Evolutionary conservation across 2,888 invertebrate species (phyloP).

Genomic region (Nezara viridula): DNA sequence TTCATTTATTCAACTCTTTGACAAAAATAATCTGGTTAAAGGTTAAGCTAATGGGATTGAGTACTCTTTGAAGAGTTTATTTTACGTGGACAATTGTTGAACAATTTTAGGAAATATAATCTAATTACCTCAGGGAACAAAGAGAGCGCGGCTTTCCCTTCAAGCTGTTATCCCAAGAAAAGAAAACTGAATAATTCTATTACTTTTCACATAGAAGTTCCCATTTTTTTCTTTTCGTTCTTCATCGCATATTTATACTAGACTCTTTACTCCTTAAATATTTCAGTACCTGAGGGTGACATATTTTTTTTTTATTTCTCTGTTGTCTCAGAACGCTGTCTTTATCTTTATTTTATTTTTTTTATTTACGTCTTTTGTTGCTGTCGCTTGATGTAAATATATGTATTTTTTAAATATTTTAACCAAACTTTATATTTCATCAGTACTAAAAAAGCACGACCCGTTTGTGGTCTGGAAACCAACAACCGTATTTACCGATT

Average conservation of each 20-base stretch:
- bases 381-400: too few relatives aligned
- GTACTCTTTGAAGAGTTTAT: background rate
- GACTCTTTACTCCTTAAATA: background rate
- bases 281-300: background rate
- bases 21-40: background rate
- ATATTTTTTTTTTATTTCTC: background rate
- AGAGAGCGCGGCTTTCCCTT: background rate
- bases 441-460: too few relatives aligned
- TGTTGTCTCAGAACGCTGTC: background rate
- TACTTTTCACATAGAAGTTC: background rate
- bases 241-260: background rate
- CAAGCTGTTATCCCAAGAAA: background rate
- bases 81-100: background rate
- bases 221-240: background rate
- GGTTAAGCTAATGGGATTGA: background rate
- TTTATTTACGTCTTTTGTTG: too few relatives aligned
- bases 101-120: background rate
- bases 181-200: conserved; percentile 13
- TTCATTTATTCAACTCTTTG: background rate
- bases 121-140: background rate
- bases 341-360: too few relatives aligned
- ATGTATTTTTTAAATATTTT: too few relatives aligned
- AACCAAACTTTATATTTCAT: too few relatives aligned
- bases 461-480: too few relatives aligned
- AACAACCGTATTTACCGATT: too few relatives aligned